A percentile compares a stretch with the other conserved stretches of the same genome.
Evolutionary conservation across 2,888 invertebrate genomes (phyloP).

Genomic region (Scaptomyza polygonia): DNA sequence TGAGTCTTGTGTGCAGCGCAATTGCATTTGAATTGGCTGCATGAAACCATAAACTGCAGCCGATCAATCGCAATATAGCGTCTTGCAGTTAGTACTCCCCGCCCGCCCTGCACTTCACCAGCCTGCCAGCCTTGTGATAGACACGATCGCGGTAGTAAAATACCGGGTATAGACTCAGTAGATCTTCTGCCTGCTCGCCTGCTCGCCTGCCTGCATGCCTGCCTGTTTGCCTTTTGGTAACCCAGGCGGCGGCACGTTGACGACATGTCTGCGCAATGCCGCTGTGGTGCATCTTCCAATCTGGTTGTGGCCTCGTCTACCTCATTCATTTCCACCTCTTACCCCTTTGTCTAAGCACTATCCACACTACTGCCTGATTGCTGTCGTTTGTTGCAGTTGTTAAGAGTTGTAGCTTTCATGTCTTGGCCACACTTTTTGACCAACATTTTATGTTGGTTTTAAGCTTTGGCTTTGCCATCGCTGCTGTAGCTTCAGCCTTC

Average conservation of each 20-base stretch:
- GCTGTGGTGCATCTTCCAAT: conserved; percentile 60
- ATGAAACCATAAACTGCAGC: conserved; percentile 81
- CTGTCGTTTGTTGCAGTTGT: conserved; percentile 80
- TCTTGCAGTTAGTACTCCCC: conserved; percentile 3
- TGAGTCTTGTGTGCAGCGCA: conserved; percentile 55
- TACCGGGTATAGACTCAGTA: conserved; percentile 75
- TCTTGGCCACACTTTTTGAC: conserved; percentile 81
- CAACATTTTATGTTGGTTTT: conserved; percentile 69
- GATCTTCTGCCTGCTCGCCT: conserved; percentile 61
- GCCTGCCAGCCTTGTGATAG: conserved; percentile 64
- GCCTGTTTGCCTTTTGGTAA: conserved; percentile 15
- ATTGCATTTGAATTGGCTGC: conserved; percentile 82
- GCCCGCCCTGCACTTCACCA: background rate
- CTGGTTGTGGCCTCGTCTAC: conserved; percentile 45
- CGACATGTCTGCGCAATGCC: conserved; percentile 75
- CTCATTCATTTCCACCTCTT: background rate
- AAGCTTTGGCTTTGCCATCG: conserved; percentile 7
- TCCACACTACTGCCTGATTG: conserved; percentile 56
- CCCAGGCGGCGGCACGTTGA: conserved; percentile 65
- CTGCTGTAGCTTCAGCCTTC: background rate
- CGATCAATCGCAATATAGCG: conserved; percentile 77
- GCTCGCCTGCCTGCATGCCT: conserved; percentile 1
- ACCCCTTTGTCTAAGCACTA: conserved; percentile 3
- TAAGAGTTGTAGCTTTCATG: conserved; percentile 81
- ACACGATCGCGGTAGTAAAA: conserved; percentile 81